Base-by-base conservation (phyloP, 2,113 vertebrate species). In the Myrmecophaga tridactyla region DNA sequence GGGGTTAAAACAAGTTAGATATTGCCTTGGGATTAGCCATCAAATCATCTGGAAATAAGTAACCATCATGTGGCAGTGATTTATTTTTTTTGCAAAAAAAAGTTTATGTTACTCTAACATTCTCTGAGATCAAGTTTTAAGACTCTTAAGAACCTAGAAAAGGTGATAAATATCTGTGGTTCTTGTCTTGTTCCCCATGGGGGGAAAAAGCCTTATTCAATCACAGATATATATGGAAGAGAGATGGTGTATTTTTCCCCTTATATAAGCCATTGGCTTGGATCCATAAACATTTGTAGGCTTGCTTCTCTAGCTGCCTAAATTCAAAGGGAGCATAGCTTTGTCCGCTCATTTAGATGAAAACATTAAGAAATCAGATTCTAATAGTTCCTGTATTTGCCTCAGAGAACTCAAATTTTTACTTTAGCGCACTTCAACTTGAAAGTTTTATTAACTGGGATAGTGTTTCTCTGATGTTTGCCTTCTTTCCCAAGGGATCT, bases 111-210 rank as follows among this genome's bases (percentile, higher is more conserved):
- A 60, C 67, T 70, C 60, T 51, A 84, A 85, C 36, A 82, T 93
- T 95, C 84, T 89, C 43, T 58, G 81, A 94, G 90, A 94, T 95
- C 81, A 93, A 90, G 67, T 90, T 96, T 95, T 94, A 86, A 78
- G 90, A 65, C 75, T 80, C 75, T 83, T 83, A 94, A 94, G 53
- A 89, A 92, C 39, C 27, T 43, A 81, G 65, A 67, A 86, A 90
- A 94, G 72, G 92, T 95, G 95, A 94, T 94, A 95, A 94, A 95
- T 94, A 80, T 62, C 87, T 92, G 67, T 83, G 86, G 72, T 95
- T 93, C 53, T 94, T 95, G 76, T 94, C 89, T 89, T 53, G 20
- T 46, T 95, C 78, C 77, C 53, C 41, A 43, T 15, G 65, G 86
- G 86, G 23, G 93, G 39, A 89, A 88, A 67, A 89, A 86, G 34